Percentiles rank a stretch among this genome's conserved stretches.
phyloP scores from a whole-genome alignment of 1,140 invertebrate species.

The Glomeris maerens region DNA sequence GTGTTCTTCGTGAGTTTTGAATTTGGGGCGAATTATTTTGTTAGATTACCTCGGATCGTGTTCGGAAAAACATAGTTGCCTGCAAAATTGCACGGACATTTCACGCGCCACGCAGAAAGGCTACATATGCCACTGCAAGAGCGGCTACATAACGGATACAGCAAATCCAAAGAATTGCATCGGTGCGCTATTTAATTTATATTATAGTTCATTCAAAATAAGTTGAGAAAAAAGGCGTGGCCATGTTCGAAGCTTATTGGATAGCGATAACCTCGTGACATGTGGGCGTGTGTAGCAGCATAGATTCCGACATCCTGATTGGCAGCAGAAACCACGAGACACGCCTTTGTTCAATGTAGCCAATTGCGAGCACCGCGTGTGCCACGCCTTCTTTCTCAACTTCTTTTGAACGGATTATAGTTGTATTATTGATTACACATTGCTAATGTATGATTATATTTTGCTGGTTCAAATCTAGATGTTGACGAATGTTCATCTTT shows the following conservation, averaged over 20 bases:
- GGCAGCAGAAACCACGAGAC: too few relatives aligned
- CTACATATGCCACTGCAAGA: slow-evolving; percentile 75
- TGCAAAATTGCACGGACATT: slow-evolving; percentile 77
- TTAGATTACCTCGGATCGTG: slow-evolving; percentile 54
- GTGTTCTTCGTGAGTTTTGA: slow-evolving; percentile 6
- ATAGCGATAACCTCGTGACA: too few relatives aligned
- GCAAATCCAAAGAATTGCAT: slow-evolving; percentile 37
- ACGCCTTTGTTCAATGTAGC: too few relatives aligned
- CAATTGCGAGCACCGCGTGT: too few relatives aligned
- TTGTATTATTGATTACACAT: background rate
- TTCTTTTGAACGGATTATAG: too few relatives aligned
- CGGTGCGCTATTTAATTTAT: too few relatives aligned
- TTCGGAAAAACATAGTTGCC: slow-evolving; percentile 68
- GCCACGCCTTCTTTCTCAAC: too few relatives aligned
- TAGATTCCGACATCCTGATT: too few relatives aligned
- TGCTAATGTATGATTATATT: background rate
- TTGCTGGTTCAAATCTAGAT: slow-evolving; percentile 34
- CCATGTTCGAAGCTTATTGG: too few relatives aligned
- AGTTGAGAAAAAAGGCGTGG: too few relatives aligned
- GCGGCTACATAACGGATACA: slow-evolving; percentile 62
- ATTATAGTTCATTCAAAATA: too few relatives aligned
- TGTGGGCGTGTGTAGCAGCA: too few relatives aligned
- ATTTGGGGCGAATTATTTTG: slow-evolving; percentile 9
- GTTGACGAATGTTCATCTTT: slow-evolving; percentile 71
- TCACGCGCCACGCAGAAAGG: slow-evolving; percentile 54